Evolutionary conservation across 2,113 vertebrate genomes (phyloP).

Genomic region (Arenaria interpres): DNA sequence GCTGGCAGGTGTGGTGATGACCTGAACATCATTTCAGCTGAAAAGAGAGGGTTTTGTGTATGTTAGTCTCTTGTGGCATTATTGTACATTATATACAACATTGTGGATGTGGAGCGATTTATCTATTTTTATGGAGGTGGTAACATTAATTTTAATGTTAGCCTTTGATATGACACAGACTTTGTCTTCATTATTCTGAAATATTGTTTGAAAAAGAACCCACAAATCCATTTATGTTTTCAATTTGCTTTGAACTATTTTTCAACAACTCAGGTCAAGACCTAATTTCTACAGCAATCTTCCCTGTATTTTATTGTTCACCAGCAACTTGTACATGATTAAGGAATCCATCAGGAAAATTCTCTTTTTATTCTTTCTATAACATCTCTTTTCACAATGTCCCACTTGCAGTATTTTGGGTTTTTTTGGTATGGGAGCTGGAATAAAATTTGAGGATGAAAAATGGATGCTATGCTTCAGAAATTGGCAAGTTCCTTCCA

Average conservation of each 20-base stretch:
- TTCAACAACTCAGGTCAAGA: constrained; percentile 85
- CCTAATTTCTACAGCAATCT: constrained; percentile 81
- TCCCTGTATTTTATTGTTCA: constrained; percentile 72
- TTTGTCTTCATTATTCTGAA: constrained; percentile 87
- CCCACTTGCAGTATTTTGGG: not conserved
- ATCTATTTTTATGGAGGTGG: constrained; percentile 37
- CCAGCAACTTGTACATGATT: constrained; percentile 75
- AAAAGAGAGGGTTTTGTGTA: not conserved
- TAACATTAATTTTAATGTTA: constrained; percentile 77
- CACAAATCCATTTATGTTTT: constrained; percentile 84
- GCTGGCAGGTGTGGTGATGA: not conserved
- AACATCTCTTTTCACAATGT: constrained; percentile 43
- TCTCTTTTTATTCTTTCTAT: constrained; percentile 64
- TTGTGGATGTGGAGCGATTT: constrained; percentile 23
- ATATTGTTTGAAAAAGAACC: constrained; percentile 61
- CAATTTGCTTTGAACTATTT: constrained; percentile 85
- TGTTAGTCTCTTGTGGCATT: not conserved
- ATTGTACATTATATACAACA: not conserved
- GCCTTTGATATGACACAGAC: constrained; percentile 67
- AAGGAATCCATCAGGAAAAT: constrained; percentile 80
- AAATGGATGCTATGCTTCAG: constrained; percentile 34
- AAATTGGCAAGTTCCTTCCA: constrained; percentile 38
- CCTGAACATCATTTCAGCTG: not conserved
- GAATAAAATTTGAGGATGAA: constrained; percentile 52
- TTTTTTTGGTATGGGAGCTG: not conserved